Evolutionary conservation across 37 sponge, comb jelly and placozoan genomes (phyloP).

Genomic region (Halichondria panicea): DNA sequence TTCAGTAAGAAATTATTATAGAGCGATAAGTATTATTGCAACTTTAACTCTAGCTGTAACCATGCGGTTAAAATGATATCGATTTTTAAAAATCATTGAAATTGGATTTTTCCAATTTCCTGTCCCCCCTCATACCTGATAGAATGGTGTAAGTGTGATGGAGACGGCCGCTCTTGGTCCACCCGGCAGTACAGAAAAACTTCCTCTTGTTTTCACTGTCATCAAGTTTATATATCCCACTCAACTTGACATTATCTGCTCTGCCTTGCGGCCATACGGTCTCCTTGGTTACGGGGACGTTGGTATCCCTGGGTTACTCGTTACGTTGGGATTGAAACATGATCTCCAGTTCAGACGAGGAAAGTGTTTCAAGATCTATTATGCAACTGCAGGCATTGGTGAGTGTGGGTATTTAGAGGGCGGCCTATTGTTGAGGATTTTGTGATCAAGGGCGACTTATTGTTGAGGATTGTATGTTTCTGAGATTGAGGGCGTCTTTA

Average conservation of each 20-base stretch:
- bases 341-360: conserved; percentile 20
- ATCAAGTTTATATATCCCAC: conserved; percentile 29
- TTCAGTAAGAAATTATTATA: too few species aligned
- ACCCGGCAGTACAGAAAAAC: conserved; percentile 6
- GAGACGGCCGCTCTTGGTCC: conserved; percentile 75
- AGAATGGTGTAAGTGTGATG: conserved; percentile 88
- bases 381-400: conserved; percentile 31
- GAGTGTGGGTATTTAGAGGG: conserved; percentile 3
- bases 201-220: conserved; percentile 52
- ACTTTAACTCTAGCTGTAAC: too few species aligned
- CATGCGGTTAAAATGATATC: too few species aligned
- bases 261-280: conserved; percentile 8
- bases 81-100: too few species aligned
- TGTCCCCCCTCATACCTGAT: too few species aligned
- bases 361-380: conserved; percentile 26
- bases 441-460: not conserved
- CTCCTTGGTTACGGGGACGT: conserved; percentile 82
- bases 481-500: not conserved
- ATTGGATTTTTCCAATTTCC: too few species aligned
- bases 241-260: conserved; percentile 17
- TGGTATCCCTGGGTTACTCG: conserved; percentile 68
- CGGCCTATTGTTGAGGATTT: not conserved
- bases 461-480: not conserved
- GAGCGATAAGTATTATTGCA: too few species aligned
- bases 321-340: conserved; percentile 49